Conservation (phyloP, 1,140 invertebrate genomes). For the Drosophila parabipectinata region DNA sequence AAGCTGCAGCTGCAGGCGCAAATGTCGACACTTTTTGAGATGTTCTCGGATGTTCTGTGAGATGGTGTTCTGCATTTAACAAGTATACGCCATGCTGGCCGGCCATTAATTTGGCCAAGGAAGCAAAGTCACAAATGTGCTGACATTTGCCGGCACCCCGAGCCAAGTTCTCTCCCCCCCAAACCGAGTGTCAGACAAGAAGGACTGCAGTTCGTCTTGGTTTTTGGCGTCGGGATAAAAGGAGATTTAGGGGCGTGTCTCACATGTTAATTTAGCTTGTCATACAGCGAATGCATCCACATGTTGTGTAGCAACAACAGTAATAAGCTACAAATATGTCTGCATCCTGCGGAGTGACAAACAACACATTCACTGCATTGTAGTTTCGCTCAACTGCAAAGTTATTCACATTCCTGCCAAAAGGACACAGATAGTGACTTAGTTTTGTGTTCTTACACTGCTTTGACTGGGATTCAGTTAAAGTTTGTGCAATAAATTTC, state of each 20-base stretch:
- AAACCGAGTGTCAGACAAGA: slow-evolving; percentile 31
- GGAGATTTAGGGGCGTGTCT: slow-evolving; percentile 23
- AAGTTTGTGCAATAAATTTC: slow-evolving; percentile 56
- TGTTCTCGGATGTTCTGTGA: slow-evolving; percentile 33
- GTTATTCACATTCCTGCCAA: slow-evolving; percentile 2
- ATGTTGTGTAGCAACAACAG: slow-evolving; percentile 44
- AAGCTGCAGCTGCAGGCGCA: slow-evolving; percentile 28
- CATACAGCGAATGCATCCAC: slow-evolving; percentile 62
- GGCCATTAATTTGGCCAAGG: slow-evolving; percentile 56
- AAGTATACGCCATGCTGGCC: slow-evolving; percentile 77
- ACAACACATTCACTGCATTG: slow-evolving; percentile 62
- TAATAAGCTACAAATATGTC: slow-evolving; percentile 50
- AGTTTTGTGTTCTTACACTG: slow-evolving; percentile 12
- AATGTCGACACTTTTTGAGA: slow-evolving; percentile 36
- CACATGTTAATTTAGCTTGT: slow-evolving; percentile 76
- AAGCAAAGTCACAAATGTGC: slow-evolving; percentile 71
- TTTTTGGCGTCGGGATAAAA: slow-evolving; percentile 19
- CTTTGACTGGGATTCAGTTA: slow-evolving; percentile 33
- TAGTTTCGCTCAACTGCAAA: slow-evolving; percentile 31
- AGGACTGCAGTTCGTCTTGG: neutral
- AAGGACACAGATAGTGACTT: neutral
- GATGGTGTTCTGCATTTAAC: slow-evolving; percentile 63
- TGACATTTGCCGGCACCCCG: slow-evolving; percentile 67
- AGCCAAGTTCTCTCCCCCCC: slow-evolving; percentile 24
- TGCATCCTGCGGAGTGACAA: slow-evolving; percentile 43